phyloP scores from a whole-genome alignment of 2,888 invertebrate species.

The Mimumesa dahlbomi region DNA sequence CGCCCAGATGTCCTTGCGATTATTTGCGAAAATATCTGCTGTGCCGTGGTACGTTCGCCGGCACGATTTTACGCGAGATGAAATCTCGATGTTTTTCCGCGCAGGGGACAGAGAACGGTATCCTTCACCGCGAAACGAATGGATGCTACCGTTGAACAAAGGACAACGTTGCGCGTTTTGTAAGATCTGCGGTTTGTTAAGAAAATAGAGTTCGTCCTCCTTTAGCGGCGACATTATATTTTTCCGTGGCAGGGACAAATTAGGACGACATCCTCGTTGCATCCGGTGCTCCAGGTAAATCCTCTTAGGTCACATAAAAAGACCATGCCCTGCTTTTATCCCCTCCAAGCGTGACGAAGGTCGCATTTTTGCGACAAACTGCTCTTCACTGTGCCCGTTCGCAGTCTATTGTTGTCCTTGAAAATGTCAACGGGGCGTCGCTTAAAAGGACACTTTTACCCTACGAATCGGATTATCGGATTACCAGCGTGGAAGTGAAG shows the following conservation, averaged over 20 bases:
- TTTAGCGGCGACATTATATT: conserved; percentile 13
- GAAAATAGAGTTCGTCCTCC: conserved; percentile 37
- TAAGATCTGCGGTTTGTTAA: conserved; percentile 38
- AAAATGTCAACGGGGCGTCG: conserved; percentile 75
- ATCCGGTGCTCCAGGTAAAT: conserved; percentile 74
- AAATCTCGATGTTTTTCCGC: no score
- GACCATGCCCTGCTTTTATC: conserved; percentile 51
- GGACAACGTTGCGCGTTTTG: conserved; percentile 27
- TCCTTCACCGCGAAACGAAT: background rate
- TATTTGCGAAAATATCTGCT: no score
- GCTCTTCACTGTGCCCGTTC: conserved; percentile 52
- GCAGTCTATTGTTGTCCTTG: conserved; percentile 74
- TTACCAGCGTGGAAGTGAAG: conserved; percentile 70
- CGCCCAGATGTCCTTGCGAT: background rate
- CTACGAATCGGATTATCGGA: conserved; percentile 78
- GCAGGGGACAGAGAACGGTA: no score
- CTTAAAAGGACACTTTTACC: conserved; percentile 68
- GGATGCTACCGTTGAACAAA: background rate
- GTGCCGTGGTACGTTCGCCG: no score
- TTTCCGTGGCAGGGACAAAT: conserved; percentile 67
- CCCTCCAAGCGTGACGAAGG: conserved; percentile 40
- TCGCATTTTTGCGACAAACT: conserved; percentile 58
- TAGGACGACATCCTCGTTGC: conserved; percentile 71
- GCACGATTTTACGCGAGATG: no score
- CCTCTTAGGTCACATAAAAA: conserved; percentile 72